Percentiles rank a stretch among this genome's conserved stretches.
phyloP scores from a whole-genome alignment of 2,888 invertebrate species.

The Harpalus rubripes region DNA sequence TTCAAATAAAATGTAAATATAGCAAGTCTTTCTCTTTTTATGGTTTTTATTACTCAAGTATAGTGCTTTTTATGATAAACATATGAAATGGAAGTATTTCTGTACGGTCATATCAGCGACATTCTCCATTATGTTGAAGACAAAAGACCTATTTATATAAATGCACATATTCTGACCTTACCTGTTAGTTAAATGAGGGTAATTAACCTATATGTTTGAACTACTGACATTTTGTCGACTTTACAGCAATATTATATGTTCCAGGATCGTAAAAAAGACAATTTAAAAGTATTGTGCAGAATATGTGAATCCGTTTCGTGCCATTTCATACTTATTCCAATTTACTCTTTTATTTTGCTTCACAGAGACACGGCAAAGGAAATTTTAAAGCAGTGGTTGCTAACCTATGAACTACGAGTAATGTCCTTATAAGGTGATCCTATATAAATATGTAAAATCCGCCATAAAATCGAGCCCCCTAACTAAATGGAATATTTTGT shows the following conservation, averaged over 20 bases:
- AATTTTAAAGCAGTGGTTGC: neutral
- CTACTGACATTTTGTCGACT: conserved; percentile 26
- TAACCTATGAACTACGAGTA: no score
- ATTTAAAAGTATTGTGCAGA: conserved; percentile 8
- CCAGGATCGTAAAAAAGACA: conserved; percentile 4
- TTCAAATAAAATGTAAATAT: conserved; percentile 4
- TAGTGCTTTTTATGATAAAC: conserved; percentile 8
- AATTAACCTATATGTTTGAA: conserved; percentile 46
- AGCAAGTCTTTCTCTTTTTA: neutral
- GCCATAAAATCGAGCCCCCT: no score
- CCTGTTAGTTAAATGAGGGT: conserved; percentile 17
- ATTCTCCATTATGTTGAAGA: conserved; percentile 8
- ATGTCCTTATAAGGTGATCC: no score
- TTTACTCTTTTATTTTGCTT: conserved; percentile 34
- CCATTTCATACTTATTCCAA: conserved; percentile 44
- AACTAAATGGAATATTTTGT: no score
- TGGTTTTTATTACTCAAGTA: conserved; percentile 3
- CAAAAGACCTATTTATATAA: conserved; percentile 22
- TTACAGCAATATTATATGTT: conserved; percentile 10
- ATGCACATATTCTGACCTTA: conserved; percentile 32
- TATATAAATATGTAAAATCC: no score
- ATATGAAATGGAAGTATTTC: neutral
- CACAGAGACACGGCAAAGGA: neutral
- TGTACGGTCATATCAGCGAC: neutral
- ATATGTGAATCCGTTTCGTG: conserved; percentile 39